A percentile compares a stretch with the other conserved stretches of the same genome.
phyloP scores from a whole-genome alignment of 1,140 invertebrate genomes.

The Leptopilina clavipes region DNA sequence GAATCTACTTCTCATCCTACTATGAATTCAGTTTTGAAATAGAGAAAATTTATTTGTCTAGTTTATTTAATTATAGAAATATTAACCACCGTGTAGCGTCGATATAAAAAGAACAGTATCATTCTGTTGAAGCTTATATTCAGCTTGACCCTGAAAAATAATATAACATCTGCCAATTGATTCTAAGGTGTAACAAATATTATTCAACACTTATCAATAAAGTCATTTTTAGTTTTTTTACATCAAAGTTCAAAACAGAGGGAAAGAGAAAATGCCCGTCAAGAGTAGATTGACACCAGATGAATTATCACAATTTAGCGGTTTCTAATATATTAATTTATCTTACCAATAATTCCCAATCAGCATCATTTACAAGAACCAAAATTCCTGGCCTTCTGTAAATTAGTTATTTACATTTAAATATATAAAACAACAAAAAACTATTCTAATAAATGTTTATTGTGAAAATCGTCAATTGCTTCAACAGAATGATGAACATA shows the following conservation, averaged over 20 bases:
- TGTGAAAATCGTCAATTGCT: no score
- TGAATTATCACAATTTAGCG: no score
- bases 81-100: conserved; percentile 82
- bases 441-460: no score
- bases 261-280: no score
- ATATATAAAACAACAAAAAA: background rate
- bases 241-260: no score
- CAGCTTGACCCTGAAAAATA: conserved; percentile 77
- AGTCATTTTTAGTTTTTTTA: no score
- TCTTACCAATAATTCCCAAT: conserved; percentile 92
- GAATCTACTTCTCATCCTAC: no score
- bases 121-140: conserved; percentile 78
- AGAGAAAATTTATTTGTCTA: background rate
- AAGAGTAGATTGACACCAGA: no score
- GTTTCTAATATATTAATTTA: background rate
- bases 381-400: conserved; percentile 92
- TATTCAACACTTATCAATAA: no score
- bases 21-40: no score
- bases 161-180: conserved; percentile 39
- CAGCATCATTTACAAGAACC: conserved; percentile 92
- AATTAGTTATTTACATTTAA: conserved; percentile 35
- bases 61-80: background rate
- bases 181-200: background rate
- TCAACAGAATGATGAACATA: no score
- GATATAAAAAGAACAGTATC: conserved; percentile 83